These are phyloP conservation scores for Tubulanus polymorphus DNA, from an alignment of 2,888 invertebrate genomes.

Conservation along the genomic window DNA sequence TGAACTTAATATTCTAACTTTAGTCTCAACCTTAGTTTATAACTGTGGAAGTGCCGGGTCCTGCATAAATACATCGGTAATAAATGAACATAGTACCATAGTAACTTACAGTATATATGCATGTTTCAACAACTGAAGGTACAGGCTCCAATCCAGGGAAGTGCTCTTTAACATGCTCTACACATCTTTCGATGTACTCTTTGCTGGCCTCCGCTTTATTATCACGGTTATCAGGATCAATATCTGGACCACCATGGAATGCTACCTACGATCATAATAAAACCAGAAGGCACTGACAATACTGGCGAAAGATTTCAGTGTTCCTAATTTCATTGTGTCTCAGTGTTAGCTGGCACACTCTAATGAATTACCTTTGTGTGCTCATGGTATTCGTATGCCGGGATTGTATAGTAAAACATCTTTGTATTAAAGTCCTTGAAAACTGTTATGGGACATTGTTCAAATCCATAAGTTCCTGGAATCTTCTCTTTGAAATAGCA, in stretches of 20 bases:
- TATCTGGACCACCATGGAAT: slow-evolving; percentile 34
- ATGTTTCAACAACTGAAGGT: slow-evolving; percentile 40
- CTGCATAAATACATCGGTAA: too few species aligned
- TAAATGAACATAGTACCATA: too few species aligned
- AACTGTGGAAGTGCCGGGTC: too few species aligned
- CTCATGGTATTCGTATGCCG: slow-evolving; percentile 46
- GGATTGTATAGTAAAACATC: slow-evolving; percentile 33
- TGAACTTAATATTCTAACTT: too few species aligned
- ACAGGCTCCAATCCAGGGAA: slow-evolving; percentile 35
- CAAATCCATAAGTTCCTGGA: slow-evolving; percentile 18
- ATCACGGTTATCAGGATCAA: slow-evolving; percentile 31
- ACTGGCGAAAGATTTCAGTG: too few species aligned
- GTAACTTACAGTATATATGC: slow-evolving; percentile 47
- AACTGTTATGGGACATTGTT: too few species aligned
- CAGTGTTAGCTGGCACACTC: too few species aligned
- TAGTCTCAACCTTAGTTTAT: too few species aligned
- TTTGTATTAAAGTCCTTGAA: too few species aligned
- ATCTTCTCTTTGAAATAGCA: slow-evolving; percentile 38
- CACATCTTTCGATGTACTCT: slow-evolving; percentile 24
- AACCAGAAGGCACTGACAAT: too few species aligned
- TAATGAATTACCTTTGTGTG: slow-evolving; percentile 48
- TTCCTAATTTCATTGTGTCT: too few species aligned
- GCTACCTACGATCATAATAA: too few species aligned
- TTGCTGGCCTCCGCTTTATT: slow-evolving; percentile 16
- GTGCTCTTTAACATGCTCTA: slow-evolving; percentile 28